These are phyloP conservation scores for Pseudopodoces humilis DNA, from an alignment of 2,113 vertebrate species.

Conservation along the genomic window DNA sequence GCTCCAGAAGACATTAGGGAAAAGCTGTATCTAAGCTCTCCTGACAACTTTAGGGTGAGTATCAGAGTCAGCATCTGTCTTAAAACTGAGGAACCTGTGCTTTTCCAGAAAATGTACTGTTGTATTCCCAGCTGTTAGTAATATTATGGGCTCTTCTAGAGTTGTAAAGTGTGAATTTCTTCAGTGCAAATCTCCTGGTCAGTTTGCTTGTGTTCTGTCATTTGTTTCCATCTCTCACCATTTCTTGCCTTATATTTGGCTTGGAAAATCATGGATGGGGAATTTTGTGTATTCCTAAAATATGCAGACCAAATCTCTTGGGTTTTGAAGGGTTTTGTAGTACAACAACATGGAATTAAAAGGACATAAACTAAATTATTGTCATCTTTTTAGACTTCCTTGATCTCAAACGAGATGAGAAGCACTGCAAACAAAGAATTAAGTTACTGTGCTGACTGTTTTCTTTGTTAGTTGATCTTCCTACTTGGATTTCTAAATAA, in stretches of 20 bases:
- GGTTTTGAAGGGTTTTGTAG: neutral
- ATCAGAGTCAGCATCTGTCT: neutral
- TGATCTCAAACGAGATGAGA: neutral
- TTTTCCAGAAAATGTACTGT: neutral
- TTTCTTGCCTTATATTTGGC: neutral
- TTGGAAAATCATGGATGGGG: neutral
- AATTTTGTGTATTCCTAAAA: neutral
- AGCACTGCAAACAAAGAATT: neutral
- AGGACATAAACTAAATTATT: neutral
- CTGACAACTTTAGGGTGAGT: slow-evolving; percentile 93
- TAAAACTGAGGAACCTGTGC: neutral
- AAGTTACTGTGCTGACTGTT: neutral
- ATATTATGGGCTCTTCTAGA: neutral
- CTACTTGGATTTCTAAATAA: neutral
- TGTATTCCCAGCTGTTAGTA: neutral
- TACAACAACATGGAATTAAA: neutral
- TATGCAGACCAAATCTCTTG: neutral
- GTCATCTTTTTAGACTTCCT: neutral
- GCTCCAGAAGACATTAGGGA: slow-evolving; percentile 91
- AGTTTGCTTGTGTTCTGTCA: neutral
- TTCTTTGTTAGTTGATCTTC: neutral
- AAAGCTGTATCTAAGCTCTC: slow-evolving; percentile 89
- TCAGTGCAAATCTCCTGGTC: neutral
- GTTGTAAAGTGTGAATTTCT: neutral
- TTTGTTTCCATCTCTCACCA: neutral